Evolutionary conservation across 2,797 vertebrate genomes (phyloP).

Genomic region (Bradypus variegatus): DNA sequence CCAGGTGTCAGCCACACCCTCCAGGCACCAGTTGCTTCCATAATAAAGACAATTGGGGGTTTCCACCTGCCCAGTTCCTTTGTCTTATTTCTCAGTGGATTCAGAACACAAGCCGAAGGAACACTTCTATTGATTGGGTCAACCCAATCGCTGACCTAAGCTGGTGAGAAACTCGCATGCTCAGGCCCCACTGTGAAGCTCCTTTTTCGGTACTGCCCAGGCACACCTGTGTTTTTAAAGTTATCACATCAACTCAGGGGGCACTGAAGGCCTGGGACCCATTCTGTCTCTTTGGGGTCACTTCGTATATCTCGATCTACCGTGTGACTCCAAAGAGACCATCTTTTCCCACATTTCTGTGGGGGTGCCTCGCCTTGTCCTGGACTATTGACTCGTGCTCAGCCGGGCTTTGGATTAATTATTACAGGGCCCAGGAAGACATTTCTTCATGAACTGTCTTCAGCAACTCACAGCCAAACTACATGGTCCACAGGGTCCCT

Average conservation of each 20-base stretch:
- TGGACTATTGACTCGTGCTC: neutral
- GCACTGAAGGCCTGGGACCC: neutral
- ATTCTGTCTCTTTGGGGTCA: neutral
- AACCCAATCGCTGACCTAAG: neutral
- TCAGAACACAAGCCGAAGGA: neutral
- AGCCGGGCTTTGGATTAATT: neutral
- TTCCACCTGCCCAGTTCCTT: neutral
- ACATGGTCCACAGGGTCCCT: too few relatives aligned
- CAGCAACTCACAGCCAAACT: neutral
- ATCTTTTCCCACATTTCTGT: too few relatives aligned
- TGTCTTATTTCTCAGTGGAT: neutral
- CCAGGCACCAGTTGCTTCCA: neutral
- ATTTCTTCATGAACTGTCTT: neutral
- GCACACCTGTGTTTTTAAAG: neutral
- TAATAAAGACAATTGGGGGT: neutral
- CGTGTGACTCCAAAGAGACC: neutral
- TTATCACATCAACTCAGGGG: neutral
- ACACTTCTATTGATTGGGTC: neutral
- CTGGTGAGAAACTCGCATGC: neutral
- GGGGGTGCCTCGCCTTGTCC: neutral
- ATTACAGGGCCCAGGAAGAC: neutral
- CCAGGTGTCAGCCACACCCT: neutral
- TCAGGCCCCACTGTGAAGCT: neutral
- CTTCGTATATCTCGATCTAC: neutral
- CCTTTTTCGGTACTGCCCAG: neutral